Evolutionary conservation across 2,797 vertebrate genomes (phyloP).

Genomic region (Ceryle rudis): DNA sequence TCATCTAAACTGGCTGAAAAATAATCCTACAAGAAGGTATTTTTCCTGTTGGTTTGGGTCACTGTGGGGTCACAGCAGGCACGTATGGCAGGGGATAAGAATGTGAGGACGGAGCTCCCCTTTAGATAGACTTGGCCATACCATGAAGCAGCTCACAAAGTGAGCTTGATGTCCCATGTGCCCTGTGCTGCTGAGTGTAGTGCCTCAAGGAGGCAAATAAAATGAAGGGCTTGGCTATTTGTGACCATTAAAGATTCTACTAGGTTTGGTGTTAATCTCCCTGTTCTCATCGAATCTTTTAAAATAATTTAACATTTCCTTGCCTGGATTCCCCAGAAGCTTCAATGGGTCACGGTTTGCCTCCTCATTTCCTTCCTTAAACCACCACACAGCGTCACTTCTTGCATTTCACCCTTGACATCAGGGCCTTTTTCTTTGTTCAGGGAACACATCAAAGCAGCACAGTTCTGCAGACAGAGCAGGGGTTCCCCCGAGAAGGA

Average conservation of each 20-base stretch:
- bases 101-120: neutral
- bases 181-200: neutral
- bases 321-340: neutral
- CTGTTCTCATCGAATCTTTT: neutral
- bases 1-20: neutral
- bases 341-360: neutral
- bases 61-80: neutral
- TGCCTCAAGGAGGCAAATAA: neutral
- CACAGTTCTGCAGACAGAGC: neutral
- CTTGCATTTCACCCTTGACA: neutral
- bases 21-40: neutral
- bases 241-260: neutral
- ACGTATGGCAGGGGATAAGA: neutral
- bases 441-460: neutral
- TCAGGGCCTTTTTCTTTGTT: neutral
- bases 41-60: neutral
- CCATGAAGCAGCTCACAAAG: neutral
- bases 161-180: neutral
- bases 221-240: neutral
- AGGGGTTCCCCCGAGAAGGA: neutral
- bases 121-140: neutral
- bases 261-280: neutral
- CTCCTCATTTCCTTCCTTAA: neutral
- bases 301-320: neutral
- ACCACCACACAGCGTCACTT: neutral